Conservation (phyloP, 2,888 invertebrate species). For the Venustoraphidia nigricollis region DNA sequence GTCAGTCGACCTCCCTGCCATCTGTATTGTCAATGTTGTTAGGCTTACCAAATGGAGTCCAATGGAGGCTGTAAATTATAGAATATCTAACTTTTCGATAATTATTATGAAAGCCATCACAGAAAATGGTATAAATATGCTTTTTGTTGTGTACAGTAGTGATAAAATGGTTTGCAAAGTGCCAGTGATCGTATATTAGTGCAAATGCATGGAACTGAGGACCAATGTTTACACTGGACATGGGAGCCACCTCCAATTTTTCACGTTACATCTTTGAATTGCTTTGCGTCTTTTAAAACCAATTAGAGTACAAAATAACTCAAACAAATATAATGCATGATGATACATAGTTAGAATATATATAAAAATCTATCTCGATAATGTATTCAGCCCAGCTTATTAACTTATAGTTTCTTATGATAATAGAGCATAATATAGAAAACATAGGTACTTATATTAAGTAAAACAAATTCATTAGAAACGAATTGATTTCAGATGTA, state of each 20-base stretch:
- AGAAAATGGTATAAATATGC: constrained; percentile 31
- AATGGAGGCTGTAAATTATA: constrained; percentile 48
- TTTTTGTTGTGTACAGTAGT: constrained; percentile 16
- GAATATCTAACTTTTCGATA: constrained; percentile 42
- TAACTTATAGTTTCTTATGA: too few species aligned
- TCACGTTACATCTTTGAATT: too few species aligned
- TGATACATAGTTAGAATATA: too few species aligned
- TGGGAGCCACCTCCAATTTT: constrained; percentile 28
- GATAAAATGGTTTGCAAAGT: constrained; percentile 20
- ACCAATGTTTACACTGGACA: constrained; percentile 33
- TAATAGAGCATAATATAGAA: too few species aligned
- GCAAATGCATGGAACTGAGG: constrained; percentile 18
- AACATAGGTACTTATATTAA: too few species aligned
- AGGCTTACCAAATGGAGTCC: constrained; percentile 42
- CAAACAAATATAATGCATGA: too few species aligned
- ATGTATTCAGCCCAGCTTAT: too few species aligned
- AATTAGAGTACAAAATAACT: not conserved
- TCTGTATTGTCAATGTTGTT: constrained; percentile 70
- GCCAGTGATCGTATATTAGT: constrained; percentile 21
- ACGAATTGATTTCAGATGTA: too few species aligned
- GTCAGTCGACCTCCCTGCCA: constrained; percentile 52
- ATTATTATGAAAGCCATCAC: constrained; percentile 27
- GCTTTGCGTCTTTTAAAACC: not conserved
- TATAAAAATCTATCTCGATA: too few species aligned
- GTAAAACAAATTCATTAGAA: too few species aligned